Base-by-base conservation (phyloP, 2,797 vertebrate species). In the Amblyopsis hoosieri region DNA sequence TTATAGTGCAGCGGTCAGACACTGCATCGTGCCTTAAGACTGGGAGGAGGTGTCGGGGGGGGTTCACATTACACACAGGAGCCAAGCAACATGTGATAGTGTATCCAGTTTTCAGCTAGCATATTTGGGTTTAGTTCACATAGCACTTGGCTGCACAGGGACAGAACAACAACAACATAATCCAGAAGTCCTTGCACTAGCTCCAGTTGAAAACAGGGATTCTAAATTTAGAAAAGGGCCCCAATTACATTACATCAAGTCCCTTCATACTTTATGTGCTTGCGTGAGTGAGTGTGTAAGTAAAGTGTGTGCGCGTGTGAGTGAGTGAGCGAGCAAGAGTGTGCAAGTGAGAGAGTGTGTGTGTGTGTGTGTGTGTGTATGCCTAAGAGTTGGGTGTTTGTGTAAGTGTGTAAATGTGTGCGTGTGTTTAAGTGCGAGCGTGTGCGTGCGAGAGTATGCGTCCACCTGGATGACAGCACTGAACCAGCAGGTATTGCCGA, bases 401-500 rank as follows among this genome's bases (percentile, higher is more conserved):
- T 64, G 54, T 19, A 19, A 14, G 57, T 29, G 12, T 4, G 42
- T 14, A 45, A 42, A 50, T 29, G 15, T 17, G 12, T 51, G 45
- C 45, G 0, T 33, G 33, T 62, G 31, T 23, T 23, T 23, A 23
- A 23, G 23, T 23, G 3, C 3, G 23, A 23, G 19, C 19, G 15
- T 14, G 12, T 51, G 45, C 37, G 0, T 33, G 33, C 3, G 23
- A 23, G 23, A 29, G 23, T 29, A 29, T 4, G 23, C 23, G 23
- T 54, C 59, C 86, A 99, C 97, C 96, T 99, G 97, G 86, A 99
- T 99, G 73, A 99, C 97, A 45, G 97, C 97, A 76, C 97, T 99
- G 90, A 99, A 99, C 97, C 97, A 99, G 89, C 97, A 99, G 0
- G 97, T 99, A 83, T 99, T 99, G 75, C 97, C 97, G 63, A 99